Evolutionary conservation across 2,888 invertebrate genomes (phyloP), one percentile per base, ranked within the genome.

Genomic region (Cistogaster globosa): DNA sequence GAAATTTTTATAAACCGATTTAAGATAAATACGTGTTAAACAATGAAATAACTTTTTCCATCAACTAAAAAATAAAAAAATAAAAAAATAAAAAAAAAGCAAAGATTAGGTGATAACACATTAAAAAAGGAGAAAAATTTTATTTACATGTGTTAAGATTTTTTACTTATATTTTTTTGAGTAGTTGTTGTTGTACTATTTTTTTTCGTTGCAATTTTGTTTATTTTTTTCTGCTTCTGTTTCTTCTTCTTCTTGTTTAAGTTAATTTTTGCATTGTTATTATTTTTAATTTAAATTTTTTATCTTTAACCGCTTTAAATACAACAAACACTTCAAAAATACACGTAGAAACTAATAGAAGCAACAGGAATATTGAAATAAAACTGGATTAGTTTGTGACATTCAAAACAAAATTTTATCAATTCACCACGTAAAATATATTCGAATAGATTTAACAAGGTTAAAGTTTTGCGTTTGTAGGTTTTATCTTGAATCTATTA

Each of bases 301-400:
- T 16, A 48, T 60, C 53, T 80, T 76, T 32, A 69, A 48, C 62
- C 20, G 67, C 68, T 81, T 84, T 58, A 79, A 69, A 53, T 42
- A 18, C 22, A 57, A 68, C 71, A 76, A 57, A 68, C 71, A 76
- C 80, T 60, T 14, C 32, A 74, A 16, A 72, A 55, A 51, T 26
- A 38, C 57, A 18, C 14, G 22, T 36, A 14, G 48, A 16, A 48
- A 48, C 48, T 57, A 72, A 60, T 62, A 16, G 78, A 60, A 51
- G 58, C 38, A 14, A 42, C 62, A 53, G 62, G 4, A 71, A 71
- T 0, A 62, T 55, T 32, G 36, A 62, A 45, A 65, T 55, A 63
- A 57, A 81, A 79, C 75, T 79, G 68, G 63, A 80, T 67, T 84
- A 71, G 51, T 71, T 69, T 80, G 26, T 76, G 80, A 81, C 81